Evolutionary conservation across 2,797 vertebrate genomes (phyloP).

Genomic region (Leptatherina wallacei): DNA sequence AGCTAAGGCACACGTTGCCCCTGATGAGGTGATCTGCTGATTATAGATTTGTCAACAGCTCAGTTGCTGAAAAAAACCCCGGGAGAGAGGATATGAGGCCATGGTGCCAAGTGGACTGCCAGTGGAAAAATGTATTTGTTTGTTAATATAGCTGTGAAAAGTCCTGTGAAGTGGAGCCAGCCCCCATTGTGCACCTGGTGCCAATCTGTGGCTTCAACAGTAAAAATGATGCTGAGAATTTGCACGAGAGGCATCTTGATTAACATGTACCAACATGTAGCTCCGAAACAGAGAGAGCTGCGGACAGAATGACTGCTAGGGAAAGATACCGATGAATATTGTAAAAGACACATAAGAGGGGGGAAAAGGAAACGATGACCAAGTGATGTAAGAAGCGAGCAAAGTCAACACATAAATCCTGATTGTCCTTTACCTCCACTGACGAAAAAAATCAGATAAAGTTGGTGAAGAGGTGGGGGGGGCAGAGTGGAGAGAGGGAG

Average conservation of each 20-base stretch:
- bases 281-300: conserved; percentile 68
- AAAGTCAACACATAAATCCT: not conserved
- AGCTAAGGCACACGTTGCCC: conserved; percentile 48
- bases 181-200: conserved; percentile 43
- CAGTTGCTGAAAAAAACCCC: conserved; percentile 70
- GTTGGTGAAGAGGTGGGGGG: not conserved
- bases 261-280: conserved; percentile 71
- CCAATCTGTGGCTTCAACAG: conserved; percentile 68
- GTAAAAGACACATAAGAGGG: conserved; percentile 24
- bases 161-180: conserved; percentile 68
- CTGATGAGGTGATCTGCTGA: conserved; percentile 73
- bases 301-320: conserved; percentile 62
- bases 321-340: conserved; percentile 15
- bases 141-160: conserved; percentile 77
- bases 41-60: conserved; percentile 77
- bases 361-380: not conserved
- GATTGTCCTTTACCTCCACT: conserved; percentile 14
- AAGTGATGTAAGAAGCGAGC: not conserved
- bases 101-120: conserved; percentile 61
- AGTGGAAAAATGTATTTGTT: conserved; percentile 74
- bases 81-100: conserved; percentile 57
- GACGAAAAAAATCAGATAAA: conserved; percentile 51
- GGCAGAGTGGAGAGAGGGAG: conserved; percentile 3
- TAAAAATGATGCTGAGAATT: conserved; percentile 66
- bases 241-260: conserved; percentile 75